phyloP scores from a whole-genome alignment of 2,797 vertebrate species.

The Sebastiscus albofasciatus region DNA sequence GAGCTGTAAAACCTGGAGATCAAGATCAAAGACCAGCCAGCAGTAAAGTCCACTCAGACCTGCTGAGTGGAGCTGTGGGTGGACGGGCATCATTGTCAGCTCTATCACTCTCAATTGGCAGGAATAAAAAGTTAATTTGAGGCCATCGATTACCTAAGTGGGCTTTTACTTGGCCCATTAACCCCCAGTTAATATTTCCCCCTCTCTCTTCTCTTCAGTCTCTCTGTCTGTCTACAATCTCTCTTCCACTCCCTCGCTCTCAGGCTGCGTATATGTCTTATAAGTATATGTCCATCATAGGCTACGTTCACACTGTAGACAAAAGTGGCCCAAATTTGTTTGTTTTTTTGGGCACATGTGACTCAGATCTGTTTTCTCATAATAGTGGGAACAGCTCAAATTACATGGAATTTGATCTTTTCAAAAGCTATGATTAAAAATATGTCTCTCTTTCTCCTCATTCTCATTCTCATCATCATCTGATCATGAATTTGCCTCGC shows the following conservation, averaged over 20 bases:
- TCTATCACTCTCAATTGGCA: constrained; percentile 58
- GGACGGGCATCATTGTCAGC: constrained; percentile 37
- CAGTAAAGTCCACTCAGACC: background rate
- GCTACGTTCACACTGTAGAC: background rate
- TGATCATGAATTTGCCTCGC: too few relatives aligned
- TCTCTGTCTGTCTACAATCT: background rate
- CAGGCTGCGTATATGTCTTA: background rate
- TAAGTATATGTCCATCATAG: background rate
- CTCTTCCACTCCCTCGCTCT: background rate
- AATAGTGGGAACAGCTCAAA: background rate
- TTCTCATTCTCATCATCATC: too few relatives aligned
- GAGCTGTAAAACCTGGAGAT: background rate
- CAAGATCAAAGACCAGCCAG: background rate
- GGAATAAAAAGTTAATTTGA: constrained; percentile 69
- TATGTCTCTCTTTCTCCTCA: too few relatives aligned
- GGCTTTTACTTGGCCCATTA: constrained; percentile 71
- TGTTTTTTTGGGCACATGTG: background rate
- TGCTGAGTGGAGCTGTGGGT: constrained; percentile 19
- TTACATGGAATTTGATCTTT: background rate
- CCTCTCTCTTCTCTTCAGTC: constrained; percentile 8
- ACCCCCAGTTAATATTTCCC: constrained; percentile 54
- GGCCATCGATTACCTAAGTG: constrained; percentile 70
- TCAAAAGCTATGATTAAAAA: background rate
- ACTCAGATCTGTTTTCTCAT: background rate
- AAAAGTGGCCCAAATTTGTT: background rate